Evolutionary conservation across 2,888 invertebrate species (phyloP).

Genomic region (Serripes groenlandicus): DNA sequence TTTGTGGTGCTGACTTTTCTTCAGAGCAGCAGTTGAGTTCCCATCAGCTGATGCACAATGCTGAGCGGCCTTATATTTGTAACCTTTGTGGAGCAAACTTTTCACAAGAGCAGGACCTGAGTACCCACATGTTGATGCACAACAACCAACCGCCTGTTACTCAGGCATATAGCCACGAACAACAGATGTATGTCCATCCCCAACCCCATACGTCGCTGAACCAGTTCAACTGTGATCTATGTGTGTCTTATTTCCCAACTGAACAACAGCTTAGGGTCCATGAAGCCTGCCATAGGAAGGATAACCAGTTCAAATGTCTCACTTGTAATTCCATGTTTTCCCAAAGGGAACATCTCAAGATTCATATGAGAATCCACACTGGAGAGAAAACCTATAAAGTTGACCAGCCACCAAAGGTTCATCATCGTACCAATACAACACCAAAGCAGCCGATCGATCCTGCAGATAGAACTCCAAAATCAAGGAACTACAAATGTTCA

Average conservation of each 20-base stretch:
- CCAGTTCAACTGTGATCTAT: constrained; percentile 16
- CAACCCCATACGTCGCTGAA: not conserved
- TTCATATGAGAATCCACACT: constrained; percentile 15
- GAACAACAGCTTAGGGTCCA: constrained; percentile 10
- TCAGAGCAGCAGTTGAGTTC: constrained; percentile 12
- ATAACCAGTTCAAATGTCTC: constrained; percentile 18
- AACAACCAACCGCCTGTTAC: constrained; percentile 2
- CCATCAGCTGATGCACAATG: constrained; percentile 21
- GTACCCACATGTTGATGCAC: constrained; percentile 20
- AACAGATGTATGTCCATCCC: not conserved
- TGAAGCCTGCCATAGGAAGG: constrained; percentile 18
- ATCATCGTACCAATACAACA: not conserved
- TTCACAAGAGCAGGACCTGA: constrained; percentile 13
- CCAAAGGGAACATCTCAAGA: constrained; percentile 2
- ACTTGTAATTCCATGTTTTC: constrained; percentile 19
- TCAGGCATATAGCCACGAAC: no score
- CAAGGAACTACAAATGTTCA: constrained; percentile 33
- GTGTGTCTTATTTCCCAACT: constrained; percentile 15
- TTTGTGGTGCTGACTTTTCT: constrained; percentile 18
- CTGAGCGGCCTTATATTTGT: constrained; percentile 15
- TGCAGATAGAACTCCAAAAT: not conserved
- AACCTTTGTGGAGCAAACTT: constrained; percentile 22
- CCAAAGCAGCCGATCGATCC: not conserved
- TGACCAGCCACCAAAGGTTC: not conserved
- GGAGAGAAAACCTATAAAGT: not conserved